Base-by-base conservation (phyloP, 2,888 invertebrate genomes). In the Ischnura elegans region DNA sequence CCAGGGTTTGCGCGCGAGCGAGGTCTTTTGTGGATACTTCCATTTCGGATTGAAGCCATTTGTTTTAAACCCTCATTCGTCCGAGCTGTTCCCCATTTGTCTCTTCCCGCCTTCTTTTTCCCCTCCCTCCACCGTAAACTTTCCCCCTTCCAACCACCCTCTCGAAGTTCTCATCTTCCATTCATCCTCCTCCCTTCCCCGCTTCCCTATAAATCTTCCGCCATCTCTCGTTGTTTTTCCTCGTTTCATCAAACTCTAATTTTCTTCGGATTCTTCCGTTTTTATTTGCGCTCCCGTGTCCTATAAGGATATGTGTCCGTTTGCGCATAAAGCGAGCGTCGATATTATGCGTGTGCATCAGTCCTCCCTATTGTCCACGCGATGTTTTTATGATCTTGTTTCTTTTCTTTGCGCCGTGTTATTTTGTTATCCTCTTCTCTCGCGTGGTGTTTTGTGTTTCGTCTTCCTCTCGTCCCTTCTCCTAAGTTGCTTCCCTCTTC, bases 161-260 rank as follows among this genome's bases (percentile, higher is more conserved):
- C 86, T 45, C 86, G 16, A 4, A 6, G 45, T 46, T 16, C 86
- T 19, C 0, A 16, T 45, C 21, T 25, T n/a, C 21, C 61, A 43
- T 43, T 61, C 42, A 61, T 90, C 36, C 43, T 45, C 90, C 36
- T 66, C 43, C 45, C 43, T 66, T 90, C 90, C 47, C 36, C 43
- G 43, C 55, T 45, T 19, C 55, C 87, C 16, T 61, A 42, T 43
- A 87, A 87, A 87, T 90, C 61, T 61, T 61, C 43, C 90, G 61
- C n/a, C n/a, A 10, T 61, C 87, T 19, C 55, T 42, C 42, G 51
- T 55, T 87, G 55, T 87, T 51, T 87, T 87, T 16, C 87, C 42
- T n/a, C 90, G 43, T 90, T 90, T 90, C 90, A 90, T 90, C 90
- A 90, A 90, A 90, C 90, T 61, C 43, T 42, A 90, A 43, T 90